Evolutionary conservation across 2,888 invertebrate genomes (phyloP), one percentile per base, ranked within the genome.

Genomic region (Hanleya hanleyi): DNA sequence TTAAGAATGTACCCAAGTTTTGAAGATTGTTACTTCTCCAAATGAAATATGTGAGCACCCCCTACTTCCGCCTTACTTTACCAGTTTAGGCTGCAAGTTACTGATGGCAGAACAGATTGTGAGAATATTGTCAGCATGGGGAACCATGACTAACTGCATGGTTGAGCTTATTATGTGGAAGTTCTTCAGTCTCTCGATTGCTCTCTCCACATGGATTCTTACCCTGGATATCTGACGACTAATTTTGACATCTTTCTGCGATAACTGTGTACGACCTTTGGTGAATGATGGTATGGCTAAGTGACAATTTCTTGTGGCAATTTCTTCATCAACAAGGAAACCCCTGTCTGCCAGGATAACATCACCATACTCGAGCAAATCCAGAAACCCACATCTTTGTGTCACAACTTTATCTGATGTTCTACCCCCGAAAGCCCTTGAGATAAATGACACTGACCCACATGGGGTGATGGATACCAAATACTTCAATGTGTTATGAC

Each of bases 281-380:
- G 74, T 70, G 37, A 77, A 74, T 26, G 72, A 41, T 35, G 70
- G 77, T 1, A 72, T 74, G 18, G 41, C 41, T 7, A 71, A 49
- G 22, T 49, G 36, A 35, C 67, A 67, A 32, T 50, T 50, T 36
- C 67, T 33, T 18, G 49, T 36, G 9, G 64, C 64, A 7, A 74
- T 26, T 22, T 72, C 73, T n/a, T 77, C 77, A 0, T 26, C 3
- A 12, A 77, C 68, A 5, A 72, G 35, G 50, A 77, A 77, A 4
- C 72, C 77, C 15, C 61, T 36, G 22, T 77, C 77, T 26, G 74
- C 74, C 35, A 77, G n/a, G 7, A 74, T 70, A 12, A 71, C 22
- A 33, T 76, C 76, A 22, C 69, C 73, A 67, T 33, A 33, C 12
- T 61, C 33, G 15, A 71, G n/a, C 29, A 70, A 37, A n/a, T 69